These are phyloP conservation scores for Rhopilema esculentum DNA, from an alignment of 30 jellyfish, hydroid and myxozoan species.

Conservation along the genomic window DNA sequence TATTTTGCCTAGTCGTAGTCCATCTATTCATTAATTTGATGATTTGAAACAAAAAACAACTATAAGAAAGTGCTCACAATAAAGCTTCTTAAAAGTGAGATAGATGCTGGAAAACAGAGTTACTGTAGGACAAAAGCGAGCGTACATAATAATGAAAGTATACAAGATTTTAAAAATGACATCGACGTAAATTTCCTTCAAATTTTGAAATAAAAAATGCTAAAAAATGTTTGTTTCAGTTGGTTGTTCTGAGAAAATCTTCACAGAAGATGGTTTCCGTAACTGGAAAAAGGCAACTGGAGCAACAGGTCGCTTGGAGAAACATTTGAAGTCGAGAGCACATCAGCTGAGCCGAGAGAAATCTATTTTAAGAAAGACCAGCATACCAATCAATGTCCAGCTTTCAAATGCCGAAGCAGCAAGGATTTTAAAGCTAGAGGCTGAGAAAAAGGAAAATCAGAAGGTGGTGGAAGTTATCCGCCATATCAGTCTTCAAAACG, in stretches of 20 bases:
- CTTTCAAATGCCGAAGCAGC: constrained; percentile 56
- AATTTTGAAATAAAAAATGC: neutral
- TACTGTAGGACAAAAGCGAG: neutral
- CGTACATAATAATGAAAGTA: neutral
- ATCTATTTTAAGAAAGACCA: constrained; percentile 38
- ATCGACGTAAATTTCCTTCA: neutral
- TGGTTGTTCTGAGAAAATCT: constrained; percentile 47
- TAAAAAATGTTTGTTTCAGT: constrained; percentile 26
- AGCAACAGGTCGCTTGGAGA: constrained; percentile 17
- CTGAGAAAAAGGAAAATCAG: constrained; percentile 39
- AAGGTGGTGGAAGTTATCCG: constrained; percentile 58
- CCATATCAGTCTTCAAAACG: constrained; percentile 48
- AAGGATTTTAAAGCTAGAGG: constrained; percentile 2
- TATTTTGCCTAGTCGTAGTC: neutral
- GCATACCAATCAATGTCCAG: constrained; percentile 32
- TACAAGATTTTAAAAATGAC: constrained; percentile 1
- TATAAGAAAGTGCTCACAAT: neutral
- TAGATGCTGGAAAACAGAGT: neutral
- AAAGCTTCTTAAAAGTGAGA: neutral
- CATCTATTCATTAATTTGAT: neutral
- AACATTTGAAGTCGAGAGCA: constrained; percentile 33
- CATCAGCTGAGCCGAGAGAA: constrained; percentile 36
- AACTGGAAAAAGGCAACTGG: constrained; percentile 63
- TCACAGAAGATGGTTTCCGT: constrained; percentile 48
- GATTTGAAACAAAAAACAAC: neutral